A percentile compares a stretch with the other conserved stretches of the same genome.
Conservation (phyloP, 92 coral and sea anemone species). For the Bergia puertoricense region DNA sequence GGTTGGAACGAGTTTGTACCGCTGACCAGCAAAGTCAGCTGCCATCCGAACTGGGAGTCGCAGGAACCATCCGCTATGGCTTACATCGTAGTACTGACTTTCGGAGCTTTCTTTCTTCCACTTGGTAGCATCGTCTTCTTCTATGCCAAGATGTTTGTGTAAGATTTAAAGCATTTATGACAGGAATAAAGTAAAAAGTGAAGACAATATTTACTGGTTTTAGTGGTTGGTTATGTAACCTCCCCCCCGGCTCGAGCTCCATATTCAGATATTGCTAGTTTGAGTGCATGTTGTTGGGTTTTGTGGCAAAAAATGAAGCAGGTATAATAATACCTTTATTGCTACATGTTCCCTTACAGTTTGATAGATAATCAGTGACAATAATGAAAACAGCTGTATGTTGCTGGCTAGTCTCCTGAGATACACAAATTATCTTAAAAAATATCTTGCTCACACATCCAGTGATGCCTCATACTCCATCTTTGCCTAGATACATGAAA, state of each 20-base stretch:
- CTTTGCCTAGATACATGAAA: constrained; percentile 1
- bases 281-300: too few species aligned
- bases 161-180: neutral
- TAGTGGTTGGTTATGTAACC: too few species aligned
- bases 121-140: constrained; percentile 40
- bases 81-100: constrained; percentile 45
- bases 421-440: neutral
- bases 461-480: neutral
- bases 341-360: too few species aligned
- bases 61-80: constrained; percentile 17
- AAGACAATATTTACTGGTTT: too few species aligned
- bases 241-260: too few species aligned
- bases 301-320: too few species aligned
- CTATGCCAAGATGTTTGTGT: constrained; percentile 56
- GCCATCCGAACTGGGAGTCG: constrained; percentile 64
- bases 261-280: too few species aligned
- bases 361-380: too few species aligned
- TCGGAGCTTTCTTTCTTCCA: constrained; percentile 52
- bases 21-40: constrained; percentile 50
- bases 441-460: neutral
- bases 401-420: neutral
- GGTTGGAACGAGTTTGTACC: constrained; percentile 67
- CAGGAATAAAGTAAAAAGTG: too few species aligned
- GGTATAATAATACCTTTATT: too few species aligned
- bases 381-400: neutral